Base-by-base conservation (phyloP, 2,797 vertebrate genomes). In the Chaenodraco wilsoni region DNA sequence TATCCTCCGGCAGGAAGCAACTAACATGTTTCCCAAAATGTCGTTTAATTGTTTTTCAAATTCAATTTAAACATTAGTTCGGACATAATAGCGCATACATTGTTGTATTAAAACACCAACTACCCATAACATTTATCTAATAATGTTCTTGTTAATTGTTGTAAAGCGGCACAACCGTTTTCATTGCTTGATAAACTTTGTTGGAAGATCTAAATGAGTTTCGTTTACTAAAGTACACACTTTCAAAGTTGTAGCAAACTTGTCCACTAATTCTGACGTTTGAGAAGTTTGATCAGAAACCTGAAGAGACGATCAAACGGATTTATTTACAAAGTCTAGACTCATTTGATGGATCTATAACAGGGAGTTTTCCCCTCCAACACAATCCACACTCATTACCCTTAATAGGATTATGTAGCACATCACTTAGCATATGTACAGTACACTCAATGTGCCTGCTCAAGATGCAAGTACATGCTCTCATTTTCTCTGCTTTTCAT, bases 311-410 rank as follows among this genome's bases (percentile, higher is more conserved):
- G 21, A 63, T 65, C 43, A 63, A 69, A 85, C 17, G 40, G 82
- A 70, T 87, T 84, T 84, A 86, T 88, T 88, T 90, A 82, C 81
- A 87, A 87, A 87, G 88, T 89, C 84, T 82, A 79, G 85, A 86
- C 81, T 86, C 65, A 87, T 88, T 78, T 81, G 81, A 87, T n/a
- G 19, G 77, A 83, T 84, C 46, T 66, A 76, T 65, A 58, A 73
- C 74, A 49, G 33, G 58, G 75, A 65, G 76, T 68, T 79, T 84
- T 77, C 72, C 78, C 71, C 84, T 65, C 48, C 61, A 81, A 79
- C 27, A 73, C 65, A 76, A 84, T 79, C 76, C 61, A 46, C 77
- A 66, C 71, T 86, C 84, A 90, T 89, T 90, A 89, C 66, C 67
- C 61, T 79, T 84, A 86, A 91, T 84, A 87, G 88, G 89, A 92